Percentiles rank a stretch among this genome's conserved stretches.
Evolutionary conservation across 2,888 invertebrate genomes (phyloP).

Genomic region (Drosophila parthenogenetica): DNA sequence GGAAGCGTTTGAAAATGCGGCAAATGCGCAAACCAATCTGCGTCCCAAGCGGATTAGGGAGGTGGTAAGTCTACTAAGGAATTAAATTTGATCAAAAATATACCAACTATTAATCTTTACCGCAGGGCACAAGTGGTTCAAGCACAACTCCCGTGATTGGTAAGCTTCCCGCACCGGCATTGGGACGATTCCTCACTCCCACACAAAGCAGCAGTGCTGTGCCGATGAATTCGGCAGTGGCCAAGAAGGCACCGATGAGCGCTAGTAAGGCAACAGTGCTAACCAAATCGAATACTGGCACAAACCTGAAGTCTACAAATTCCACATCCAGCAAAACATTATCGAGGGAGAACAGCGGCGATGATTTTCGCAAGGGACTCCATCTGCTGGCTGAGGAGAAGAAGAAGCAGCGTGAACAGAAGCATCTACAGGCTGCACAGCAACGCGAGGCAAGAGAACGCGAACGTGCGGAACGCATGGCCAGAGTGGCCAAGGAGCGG

Average conservation of each 20-base stretch:
- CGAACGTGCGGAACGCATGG: conserved; percentile 82
- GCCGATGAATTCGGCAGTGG: conserved; percentile 53
- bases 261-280: conserved; percentile 78
- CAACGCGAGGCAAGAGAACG: conserved; percentile 84
- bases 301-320: conserved; percentile 63
- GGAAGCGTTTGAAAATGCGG: conserved; percentile 87
- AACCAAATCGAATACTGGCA: conserved; percentile 65
- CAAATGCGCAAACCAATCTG: conserved; percentile 58
- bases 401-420: conserved; percentile 83
- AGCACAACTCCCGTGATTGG: conserved; percentile 80
- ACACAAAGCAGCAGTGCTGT: conserved; percentile 73
- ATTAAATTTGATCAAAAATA: background rate
- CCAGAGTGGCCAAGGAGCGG: conserved; percentile 82
- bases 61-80: conserved; percentile 57
- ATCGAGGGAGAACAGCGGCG: conserved; percentile 82
- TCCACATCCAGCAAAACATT: conserved; percentile 70
- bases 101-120: background rate
- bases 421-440: conserved; percentile 82
- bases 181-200: conserved; percentile 83
- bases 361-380: conserved; percentile 82
- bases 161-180: conserved; percentile 66
- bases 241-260: conserved; percentile 81
- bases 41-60: conserved; percentile 81
- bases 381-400: conserved; percentile 83
- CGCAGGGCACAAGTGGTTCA: conserved; percentile 31